Conservation (phyloP, 2,888 invertebrate species). For the Laspeyria flexula region DNA sequence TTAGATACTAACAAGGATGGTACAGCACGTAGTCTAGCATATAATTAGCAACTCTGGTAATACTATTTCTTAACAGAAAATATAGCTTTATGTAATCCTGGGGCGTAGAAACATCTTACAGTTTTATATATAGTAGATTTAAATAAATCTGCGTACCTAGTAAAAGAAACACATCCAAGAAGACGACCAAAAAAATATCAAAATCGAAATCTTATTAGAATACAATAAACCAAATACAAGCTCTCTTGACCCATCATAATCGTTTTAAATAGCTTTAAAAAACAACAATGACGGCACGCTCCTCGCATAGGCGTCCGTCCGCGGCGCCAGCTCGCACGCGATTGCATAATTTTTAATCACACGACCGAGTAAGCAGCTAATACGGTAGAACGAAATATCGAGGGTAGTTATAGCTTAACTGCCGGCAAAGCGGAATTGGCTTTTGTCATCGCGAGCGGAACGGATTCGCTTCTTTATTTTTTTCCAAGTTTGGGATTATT, state of each 20-base stretch:
- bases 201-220: not conserved
- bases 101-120: too few relatives aligned
- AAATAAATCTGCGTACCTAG: too few relatives aligned
- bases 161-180: too few relatives aligned
- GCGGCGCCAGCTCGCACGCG: conserved; percentile 54
- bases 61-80: too few relatives aligned
- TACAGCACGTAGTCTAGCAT: too few relatives aligned
- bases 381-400: conserved; percentile 76
- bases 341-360: conserved; percentile 85
- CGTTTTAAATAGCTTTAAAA: conserved; percentile 75
- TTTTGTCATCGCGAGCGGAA: conserved; percentile 58
- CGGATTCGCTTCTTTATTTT: conserved; percentile 52
- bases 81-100: too few relatives aligned
- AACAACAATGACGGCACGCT: conserved; percentile 69
- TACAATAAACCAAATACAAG: conserved; percentile 1
- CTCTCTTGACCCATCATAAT: conserved; percentile 58
- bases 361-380: conserved; percentile 84
- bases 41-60: too few relatives aligned
- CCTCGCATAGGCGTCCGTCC: conserved; percentile 60
- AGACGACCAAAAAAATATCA: not conserved
- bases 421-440: conserved; percentile 59
- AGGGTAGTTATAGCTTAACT: conserved; percentile 67
- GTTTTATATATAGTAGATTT: too few relatives aligned
- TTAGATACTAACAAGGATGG: too few relatives aligned
- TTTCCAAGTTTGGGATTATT: conserved; percentile 40